phyloP scores from a whole-genome alignment of 2,888 invertebrate genomes.

The Metacarcinus magister region DNA sequence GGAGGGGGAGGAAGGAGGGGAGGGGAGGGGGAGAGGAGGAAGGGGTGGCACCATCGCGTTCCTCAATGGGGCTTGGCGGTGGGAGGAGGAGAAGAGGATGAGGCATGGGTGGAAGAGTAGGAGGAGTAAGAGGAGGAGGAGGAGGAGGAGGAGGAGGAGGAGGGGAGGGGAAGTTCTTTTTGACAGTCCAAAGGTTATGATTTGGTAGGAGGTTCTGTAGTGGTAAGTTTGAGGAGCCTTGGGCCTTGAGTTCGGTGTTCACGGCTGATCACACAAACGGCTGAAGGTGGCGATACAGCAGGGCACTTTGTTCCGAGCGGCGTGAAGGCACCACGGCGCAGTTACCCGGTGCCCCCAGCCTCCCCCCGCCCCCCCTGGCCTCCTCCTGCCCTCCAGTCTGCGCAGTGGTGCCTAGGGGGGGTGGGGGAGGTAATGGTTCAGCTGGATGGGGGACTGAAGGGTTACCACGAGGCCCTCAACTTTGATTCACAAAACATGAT shows the following conservation, averaged over 20 bases:
- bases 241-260: background rate
- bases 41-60: background rate
- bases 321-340: conserved; percentile 21
- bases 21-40: background rate
- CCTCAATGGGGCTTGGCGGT: background rate
- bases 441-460: background rate
- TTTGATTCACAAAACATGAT: background rate
- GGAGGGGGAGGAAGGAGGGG: background rate
- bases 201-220: no score
- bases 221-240: background rate
- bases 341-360: background rate
- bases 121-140: background rate
- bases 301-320: background rate
- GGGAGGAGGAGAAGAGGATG: background rate
- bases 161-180: background rate
- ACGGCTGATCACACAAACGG: background rate
- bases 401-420: conserved; percentile 11
- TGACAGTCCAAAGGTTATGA: background rate
- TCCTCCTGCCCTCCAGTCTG: background rate
- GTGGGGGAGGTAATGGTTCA: background rate
- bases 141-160: background rate
- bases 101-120: background rate
- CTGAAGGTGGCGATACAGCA: background rate
- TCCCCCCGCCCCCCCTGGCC: background rate
- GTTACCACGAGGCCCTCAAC: background rate